Evolutionary conservation across 2,113 vertebrate genomes (phyloP).

Genomic region (Antigone vipio): DNA sequence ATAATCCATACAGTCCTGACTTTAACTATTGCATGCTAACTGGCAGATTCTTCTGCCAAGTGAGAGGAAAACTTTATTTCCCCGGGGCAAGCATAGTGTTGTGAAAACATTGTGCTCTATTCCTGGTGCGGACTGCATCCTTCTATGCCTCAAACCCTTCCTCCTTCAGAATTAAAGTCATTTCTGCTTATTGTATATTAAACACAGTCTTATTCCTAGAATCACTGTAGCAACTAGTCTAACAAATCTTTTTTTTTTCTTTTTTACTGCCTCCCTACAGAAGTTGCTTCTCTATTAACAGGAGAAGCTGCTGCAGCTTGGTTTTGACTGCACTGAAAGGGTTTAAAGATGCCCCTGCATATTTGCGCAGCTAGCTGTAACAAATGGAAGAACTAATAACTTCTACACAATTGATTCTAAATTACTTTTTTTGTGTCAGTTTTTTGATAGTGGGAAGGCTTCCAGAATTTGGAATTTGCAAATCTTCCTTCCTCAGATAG

Average conservation of each 20-base stretch:
- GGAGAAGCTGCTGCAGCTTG: not conserved
- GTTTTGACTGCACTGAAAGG: not conserved
- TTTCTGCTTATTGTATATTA: not conserved
- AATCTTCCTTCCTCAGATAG: not conserved
- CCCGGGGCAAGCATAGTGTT: not conserved
- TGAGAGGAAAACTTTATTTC: not conserved
- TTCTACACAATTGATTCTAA: not conserved
- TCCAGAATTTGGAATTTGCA: not conserved
- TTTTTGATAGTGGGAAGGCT: not conserved
- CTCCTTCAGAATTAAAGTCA: not conserved
- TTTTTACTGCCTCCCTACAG: not conserved
- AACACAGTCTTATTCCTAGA: not conserved
- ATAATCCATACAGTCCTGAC: not conserved
- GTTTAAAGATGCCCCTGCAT: not conserved
- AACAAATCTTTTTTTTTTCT: not conserved
- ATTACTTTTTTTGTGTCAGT: fast-evolving
- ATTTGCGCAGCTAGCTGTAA: not conserved
- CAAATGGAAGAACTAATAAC: not conserved
- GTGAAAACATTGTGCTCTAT: not conserved
- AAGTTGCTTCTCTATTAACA: not conserved
- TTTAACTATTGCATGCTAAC: not conserved
- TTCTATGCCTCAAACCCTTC: not conserved
- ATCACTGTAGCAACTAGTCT: not conserved
- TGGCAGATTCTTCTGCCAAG: not conserved
- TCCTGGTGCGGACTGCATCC: not conserved